A percentile compares a stretch with the other conserved stretches of the same genome.
phyloP scores from a whole-genome alignment of 2,797 vertebrate species.

The Allobates femoralis region DNA sequence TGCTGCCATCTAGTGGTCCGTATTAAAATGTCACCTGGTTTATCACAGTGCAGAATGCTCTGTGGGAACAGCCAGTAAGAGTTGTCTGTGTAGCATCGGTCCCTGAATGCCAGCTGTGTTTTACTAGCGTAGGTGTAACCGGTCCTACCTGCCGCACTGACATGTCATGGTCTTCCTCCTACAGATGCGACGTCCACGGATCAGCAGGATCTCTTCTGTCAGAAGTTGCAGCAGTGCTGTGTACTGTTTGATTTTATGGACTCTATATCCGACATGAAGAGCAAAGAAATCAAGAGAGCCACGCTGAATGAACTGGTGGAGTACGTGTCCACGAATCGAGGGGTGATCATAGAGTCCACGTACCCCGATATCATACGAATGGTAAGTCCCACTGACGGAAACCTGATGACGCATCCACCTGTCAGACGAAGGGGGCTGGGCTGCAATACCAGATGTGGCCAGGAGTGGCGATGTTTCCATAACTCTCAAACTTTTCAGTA shows the following conservation, averaged over 20 bases:
- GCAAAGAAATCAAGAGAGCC: constrained; percentile 98
- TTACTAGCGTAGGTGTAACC: constrained; percentile 22
- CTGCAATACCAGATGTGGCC: too few relatives aligned
- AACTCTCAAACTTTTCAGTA: too few relatives aligned
- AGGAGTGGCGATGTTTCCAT: too few relatives aligned
- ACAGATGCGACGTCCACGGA: constrained; percentile 92
- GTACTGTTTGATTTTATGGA: constrained; percentile 96
- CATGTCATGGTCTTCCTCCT: constrained; percentile 44
- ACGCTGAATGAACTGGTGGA: constrained; percentile 96
- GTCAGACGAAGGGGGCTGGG: too few relatives aligned
- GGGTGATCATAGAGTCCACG: constrained; percentile 90
- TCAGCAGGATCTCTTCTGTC: constrained; percentile 93
- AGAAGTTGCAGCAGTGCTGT: constrained; percentile 97
- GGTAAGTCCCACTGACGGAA: constrained; percentile 78
- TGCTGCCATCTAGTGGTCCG: background rate
- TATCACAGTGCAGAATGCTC: too few relatives aligned
- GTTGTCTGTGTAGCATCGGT: background rate
- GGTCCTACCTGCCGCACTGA: background rate
- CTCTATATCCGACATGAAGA: constrained; percentile 93
- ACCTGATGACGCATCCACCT: background rate
- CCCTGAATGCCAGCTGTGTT: background rate
- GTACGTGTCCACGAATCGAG: constrained; percentile 95
- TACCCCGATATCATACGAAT: constrained; percentile 96
- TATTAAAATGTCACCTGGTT: background rate
- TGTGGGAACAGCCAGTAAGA: background rate